phyloP scores from a whole-genome alignment of 2,797 vertebrate species.

The Australoheros facetus region DNA sequence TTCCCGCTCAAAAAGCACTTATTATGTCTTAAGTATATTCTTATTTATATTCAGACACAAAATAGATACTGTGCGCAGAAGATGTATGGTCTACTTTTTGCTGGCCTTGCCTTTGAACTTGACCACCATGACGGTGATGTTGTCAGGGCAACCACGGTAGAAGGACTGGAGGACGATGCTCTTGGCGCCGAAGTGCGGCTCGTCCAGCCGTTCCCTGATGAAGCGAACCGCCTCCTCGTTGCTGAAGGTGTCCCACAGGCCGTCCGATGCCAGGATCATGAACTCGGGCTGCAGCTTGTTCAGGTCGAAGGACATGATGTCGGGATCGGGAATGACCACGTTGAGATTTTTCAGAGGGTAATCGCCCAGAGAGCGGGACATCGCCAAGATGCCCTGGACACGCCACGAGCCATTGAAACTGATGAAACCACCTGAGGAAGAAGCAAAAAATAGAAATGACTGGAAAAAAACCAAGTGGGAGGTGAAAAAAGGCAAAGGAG shows the following conservation, averaged over 20 bases:
- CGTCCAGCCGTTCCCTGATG: constrained; percentile 96
- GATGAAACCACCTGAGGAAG: constrained; percentile 92
- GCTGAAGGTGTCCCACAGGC: constrained; percentile 99
- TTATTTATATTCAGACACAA: constrained; percentile 54
- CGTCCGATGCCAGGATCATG: constrained; percentile 98
- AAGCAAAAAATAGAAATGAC: neutral
- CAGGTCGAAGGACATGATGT: constrained; percentile 96
- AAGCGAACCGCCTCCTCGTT: constrained; percentile 97
- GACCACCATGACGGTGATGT: constrained; percentile 99
- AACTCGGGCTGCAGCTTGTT: constrained; percentile 98
- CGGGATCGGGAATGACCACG: constrained; percentile 93
- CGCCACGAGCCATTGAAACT: constrained; percentile 99
- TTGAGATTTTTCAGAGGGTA: constrained; percentile 98
- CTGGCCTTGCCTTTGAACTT: constrained; percentile 92
- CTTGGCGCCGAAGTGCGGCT: constrained; percentile 95
- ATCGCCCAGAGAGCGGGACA: constrained; percentile 97
- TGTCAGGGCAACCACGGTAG: constrained; percentile 96
- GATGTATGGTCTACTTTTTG: constrained; percentile 78
- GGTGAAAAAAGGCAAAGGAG: neutral
- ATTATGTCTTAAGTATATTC: constrained; percentile 45
- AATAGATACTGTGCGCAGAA: constrained; percentile 24
- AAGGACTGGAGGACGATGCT: constrained; percentile 97
- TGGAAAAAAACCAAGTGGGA: neutral
- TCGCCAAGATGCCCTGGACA: constrained; percentile 96
- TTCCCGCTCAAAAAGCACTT: constrained; percentile 60